Evolutionary conservation across 2,888 invertebrate genomes (phyloP), one percentile per base, ranked within the genome.

Genomic region (Clanis bilineata): DNA sequence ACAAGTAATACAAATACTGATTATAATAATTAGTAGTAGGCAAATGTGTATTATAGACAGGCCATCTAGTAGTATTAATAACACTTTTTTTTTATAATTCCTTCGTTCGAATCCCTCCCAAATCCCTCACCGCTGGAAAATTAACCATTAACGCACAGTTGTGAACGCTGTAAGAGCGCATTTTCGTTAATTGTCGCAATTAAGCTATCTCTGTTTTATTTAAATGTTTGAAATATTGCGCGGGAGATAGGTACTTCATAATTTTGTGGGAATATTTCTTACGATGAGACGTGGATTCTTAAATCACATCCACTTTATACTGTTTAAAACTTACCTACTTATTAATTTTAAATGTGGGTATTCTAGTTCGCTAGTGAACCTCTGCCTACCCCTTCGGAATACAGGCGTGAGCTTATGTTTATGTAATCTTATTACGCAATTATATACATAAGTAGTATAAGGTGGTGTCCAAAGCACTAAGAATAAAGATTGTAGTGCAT

Each of bases 151-250:
- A 58, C 62, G 62, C 59, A 56, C 47, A 54, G 56, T 59, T 41
- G 47, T 58, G 64, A 65, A 64, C 63, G 77, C 74, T 72, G 74
- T 74, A 76, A 81, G 77, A 71, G 77, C 75, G 77, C 73, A 80
- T 86, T 86, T 86, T 80, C 81, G 71, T 79, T 86, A 87, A 86
- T 86, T 83, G 79, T 78, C 57, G 75, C 76, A 83, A 87, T 86
- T 87, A 86, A 76, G 63, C 62, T 61, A n/a, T 1, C n/a, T 1
- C 41, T 61, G 15, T 55, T 12, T 10, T 44, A 54, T 32, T 43
- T 6, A 9, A 21, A 44, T 60, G 39, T 36, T n/a, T 45, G 36
- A 47, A 18, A n/a, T 10, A 23, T 21, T 21, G 36, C 18, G 15
- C 15, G 47, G 39, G 39, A 28, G 23, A 54, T 23, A 12, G 23